phyloP scores from a whole-genome alignment of 2,797 vertebrate species.

The Xyrichtys novacula region DNA sequence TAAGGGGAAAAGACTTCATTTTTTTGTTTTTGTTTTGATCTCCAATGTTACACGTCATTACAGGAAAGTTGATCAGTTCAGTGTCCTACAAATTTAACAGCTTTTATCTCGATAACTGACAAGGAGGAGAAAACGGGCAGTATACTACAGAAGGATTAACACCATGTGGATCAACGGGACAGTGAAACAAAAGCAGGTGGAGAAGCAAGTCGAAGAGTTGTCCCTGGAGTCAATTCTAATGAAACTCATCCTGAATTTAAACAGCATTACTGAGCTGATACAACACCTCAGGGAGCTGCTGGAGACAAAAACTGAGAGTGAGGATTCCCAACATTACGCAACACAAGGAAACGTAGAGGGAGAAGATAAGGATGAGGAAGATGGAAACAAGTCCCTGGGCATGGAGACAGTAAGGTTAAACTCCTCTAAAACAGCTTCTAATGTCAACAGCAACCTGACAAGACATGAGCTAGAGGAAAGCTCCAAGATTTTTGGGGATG shows the following conservation, averaged over 20 bases:
- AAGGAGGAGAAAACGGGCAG: slow-evolving; percentile 5
- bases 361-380: neutral
- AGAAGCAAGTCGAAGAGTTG: slow-evolving; percentile 28
- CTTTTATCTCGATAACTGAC: slow-evolving; percentile 2
- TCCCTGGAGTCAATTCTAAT: slow-evolving; percentile 8
- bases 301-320: neutral
- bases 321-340: neutral
- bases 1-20: neutral
- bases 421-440: neutral
- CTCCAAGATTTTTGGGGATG: neutral
- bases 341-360: neutral
- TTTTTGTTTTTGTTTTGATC: neutral
- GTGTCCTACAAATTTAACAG: neutral
- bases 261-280: neutral
- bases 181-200: slow-evolving; percentile 31
- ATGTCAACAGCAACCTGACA: neutral
- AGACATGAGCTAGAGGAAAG: neutral
- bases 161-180: slow-evolving; percentile 22
- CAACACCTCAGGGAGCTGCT: neutral
- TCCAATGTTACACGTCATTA: neutral
- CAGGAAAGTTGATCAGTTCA: neutral
- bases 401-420: neutral
- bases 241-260: neutral
- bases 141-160: slow-evolving; percentile 7
- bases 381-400: no score